Evolutionary conservation across 2,797 vertebrate species (phyloP).

Genomic region (Molossus alvarezi): DNA sequence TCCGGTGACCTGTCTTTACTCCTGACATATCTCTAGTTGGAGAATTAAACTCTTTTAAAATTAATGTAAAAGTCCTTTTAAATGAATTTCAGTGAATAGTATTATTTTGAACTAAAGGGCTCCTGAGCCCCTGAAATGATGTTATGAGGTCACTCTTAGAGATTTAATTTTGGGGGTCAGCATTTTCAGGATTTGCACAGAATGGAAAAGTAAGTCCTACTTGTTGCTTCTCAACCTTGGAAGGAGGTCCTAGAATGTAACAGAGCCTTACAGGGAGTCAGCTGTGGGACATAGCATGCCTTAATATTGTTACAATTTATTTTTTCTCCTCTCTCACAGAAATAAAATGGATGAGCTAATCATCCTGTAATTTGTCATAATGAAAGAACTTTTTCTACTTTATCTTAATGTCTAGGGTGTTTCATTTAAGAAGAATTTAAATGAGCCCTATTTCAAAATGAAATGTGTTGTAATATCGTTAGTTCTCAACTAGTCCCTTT

Average conservation of each 20-base stretch:
- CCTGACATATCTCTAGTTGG: neutral
- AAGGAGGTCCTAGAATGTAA: conserved; percentile 10
- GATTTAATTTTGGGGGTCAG: conserved; percentile 69
- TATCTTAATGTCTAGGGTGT: conserved; percentile 67
- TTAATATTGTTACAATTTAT: conserved; percentile 58
- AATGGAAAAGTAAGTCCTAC: conserved; percentile 71
- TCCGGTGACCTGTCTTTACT: conserved; percentile 3
- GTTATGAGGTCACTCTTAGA: conserved; percentile 58
- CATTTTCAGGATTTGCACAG: conserved; percentile 71
- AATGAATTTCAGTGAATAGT: conserved; percentile 65
- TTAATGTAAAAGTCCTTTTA: conserved; percentile 28
- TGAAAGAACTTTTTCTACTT: conserved; percentile 69
- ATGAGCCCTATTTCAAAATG: conserved; percentile 66
- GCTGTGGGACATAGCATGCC: neutral
- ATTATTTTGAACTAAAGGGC: conserved; percentile 67
- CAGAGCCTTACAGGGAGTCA: conserved; percentile 34
- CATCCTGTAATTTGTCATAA: conserved; percentile 74
- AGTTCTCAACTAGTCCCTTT: conserved; percentile 55
- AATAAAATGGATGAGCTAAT: conserved; percentile 72
- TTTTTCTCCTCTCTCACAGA: conserved; percentile 29
- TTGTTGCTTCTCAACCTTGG: conserved; percentile 70
- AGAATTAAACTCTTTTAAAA: conserved; percentile 39
- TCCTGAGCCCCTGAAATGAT: conserved; percentile 65
- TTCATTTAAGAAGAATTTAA: conserved; percentile 76
- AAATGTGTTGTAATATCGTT: conserved; percentile 46